These are phyloP conservation scores for Palythoa grandis DNA, from an alignment of 92 coral and sea anemone genomes.

Conservation along the genomic window DNA sequence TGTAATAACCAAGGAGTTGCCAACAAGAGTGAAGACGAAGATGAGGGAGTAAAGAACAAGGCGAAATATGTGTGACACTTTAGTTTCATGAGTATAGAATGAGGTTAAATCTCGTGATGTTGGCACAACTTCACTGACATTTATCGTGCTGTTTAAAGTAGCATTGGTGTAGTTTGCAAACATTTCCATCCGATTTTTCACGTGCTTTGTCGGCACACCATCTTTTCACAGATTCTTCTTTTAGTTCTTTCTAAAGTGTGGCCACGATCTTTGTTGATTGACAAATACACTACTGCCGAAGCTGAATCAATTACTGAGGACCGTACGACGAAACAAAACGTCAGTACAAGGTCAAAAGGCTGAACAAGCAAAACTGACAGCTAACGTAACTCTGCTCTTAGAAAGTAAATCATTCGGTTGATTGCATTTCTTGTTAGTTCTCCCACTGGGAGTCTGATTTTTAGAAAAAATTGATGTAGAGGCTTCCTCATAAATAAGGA, in stretches of 20 bases:
- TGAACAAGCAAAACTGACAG: not conserved
- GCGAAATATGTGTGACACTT: slow-evolving; percentile 30
- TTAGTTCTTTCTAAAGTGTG: not conserved
- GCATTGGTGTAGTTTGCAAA: slow-evolving; percentile 3
- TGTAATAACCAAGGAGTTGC: slow-evolving; percentile 37
- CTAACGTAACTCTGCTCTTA: not conserved
- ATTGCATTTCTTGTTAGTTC: not conserved
- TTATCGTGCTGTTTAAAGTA: not conserved
- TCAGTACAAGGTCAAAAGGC: slow-evolving; percentile 25
- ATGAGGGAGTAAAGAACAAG: slow-evolving; percentile 26
- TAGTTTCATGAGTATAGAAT: slow-evolving; percentile 12
- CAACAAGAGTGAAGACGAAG: slow-evolving; percentile 32
- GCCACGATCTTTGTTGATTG: not conserved
- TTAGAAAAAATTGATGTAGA: no score
- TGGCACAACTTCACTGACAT: slow-evolving; percentile 6
- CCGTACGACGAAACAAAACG: not conserved
- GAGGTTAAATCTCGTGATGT: not conserved
- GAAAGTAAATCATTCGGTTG: not conserved
- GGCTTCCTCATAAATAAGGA: no score
- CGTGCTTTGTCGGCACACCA: not conserved
- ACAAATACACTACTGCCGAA: not conserved
- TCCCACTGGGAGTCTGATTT: not conserved
- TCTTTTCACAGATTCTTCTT: not conserved
- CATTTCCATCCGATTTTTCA: not conserved
- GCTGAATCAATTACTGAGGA: not conserved